phyloP scores from a whole-genome alignment of 2,797 vertebrate genomes.

The Tragopan temminckii region DNA sequence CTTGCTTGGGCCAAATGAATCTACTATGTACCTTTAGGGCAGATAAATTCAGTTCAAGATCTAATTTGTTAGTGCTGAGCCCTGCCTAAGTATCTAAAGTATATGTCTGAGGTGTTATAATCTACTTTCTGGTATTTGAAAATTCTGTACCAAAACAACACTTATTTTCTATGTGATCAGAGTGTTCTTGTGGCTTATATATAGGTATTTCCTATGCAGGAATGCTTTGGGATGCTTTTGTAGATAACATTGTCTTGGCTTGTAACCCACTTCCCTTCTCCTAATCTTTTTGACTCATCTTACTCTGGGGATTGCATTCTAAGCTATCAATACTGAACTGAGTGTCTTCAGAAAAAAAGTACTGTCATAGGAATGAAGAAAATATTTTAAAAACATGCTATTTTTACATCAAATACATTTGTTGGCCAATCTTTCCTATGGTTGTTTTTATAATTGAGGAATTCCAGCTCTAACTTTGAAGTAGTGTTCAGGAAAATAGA shows the following conservation, averaged over 20 bases:
- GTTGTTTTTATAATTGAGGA: neutral
- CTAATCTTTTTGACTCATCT: neutral
- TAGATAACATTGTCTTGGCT: neutral
- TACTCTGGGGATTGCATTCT: neutral
- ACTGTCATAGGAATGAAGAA: neutral
- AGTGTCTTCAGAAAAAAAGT: constrained; percentile 21
- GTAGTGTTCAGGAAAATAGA: neutral
- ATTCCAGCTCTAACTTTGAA: neutral
- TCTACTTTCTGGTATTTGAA: neutral
- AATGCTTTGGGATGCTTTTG: neutral
- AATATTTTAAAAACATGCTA: neutral
- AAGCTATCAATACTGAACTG: constrained; percentile 13
- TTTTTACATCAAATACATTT: neutral
- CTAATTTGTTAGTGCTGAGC: neutral
- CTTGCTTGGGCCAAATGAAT: constrained; percentile 18
- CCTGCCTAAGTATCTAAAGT: constrained; percentile 11
- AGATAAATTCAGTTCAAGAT: neutral
- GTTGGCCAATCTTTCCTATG: neutral
- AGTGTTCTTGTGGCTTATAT: neutral
- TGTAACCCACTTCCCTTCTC: neutral
- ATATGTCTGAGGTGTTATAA: neutral
- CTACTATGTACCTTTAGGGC: neutral
- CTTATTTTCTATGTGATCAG: neutral
- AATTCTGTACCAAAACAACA: constrained; percentile 8
- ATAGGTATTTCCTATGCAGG: neutral